These are phyloP conservation scores for Nebria brevicollis DNA, from an alignment of 2,888 invertebrate species.

Conservation along the genomic window DNA sequence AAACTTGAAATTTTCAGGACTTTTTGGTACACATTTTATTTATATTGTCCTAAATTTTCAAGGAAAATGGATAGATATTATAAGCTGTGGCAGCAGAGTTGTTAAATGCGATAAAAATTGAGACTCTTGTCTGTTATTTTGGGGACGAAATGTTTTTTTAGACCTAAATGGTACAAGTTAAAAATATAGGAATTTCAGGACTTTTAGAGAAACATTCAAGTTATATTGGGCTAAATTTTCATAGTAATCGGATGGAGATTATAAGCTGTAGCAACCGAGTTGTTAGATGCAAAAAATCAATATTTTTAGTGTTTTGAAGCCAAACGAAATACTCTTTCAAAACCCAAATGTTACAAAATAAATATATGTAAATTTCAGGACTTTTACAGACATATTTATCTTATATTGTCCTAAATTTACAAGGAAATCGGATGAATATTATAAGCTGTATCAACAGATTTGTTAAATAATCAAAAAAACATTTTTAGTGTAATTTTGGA, in stretches of 20 bases:
- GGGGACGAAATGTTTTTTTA: too few relatives aligned
- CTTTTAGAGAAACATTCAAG: neutral
- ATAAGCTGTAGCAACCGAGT: neutral
- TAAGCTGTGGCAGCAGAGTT: neutral
- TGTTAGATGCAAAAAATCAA: neutral
- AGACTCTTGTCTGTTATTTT: too few relatives aligned
- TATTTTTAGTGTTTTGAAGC: too few relatives aligned
- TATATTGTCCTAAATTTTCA: neutral
- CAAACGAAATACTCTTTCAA: too few relatives aligned
- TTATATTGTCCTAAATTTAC: neutral
- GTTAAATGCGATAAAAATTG: neutral
- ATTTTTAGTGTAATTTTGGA: too few relatives aligned
- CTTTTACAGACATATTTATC: neutral
- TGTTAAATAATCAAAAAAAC: too few relatives aligned
- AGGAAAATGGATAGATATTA: neutral
- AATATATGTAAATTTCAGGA: neutral
- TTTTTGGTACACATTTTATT: neutral
- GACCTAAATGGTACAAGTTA: too few relatives aligned
- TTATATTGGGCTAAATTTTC: neutral
- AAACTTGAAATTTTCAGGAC: neutral
- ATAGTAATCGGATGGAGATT: neutral
- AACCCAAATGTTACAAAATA: too few relatives aligned
- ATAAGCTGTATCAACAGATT: neutral
- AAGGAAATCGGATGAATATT: neutral
- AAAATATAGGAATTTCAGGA: too few relatives aligned